These are phyloP conservation scores for Gryllus bimaculatus DNA, from an alignment of 1,140 invertebrate genomes.

Conservation along the genomic window DNA sequence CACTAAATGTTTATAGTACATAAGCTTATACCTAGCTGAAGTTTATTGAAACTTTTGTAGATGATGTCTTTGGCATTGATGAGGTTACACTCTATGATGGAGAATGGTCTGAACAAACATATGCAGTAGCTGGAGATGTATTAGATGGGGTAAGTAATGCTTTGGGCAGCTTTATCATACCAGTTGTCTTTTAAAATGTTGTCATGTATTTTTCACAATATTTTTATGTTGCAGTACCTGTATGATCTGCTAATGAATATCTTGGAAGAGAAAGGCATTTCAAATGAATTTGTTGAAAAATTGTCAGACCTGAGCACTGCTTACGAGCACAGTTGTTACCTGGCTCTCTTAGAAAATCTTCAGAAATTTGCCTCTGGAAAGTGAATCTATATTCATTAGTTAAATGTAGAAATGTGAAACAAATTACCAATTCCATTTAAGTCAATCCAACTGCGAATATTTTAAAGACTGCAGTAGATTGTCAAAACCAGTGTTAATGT, in stretches of 20 bases:
- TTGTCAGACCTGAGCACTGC: constrained; percentile 73
- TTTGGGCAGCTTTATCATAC: background rate
- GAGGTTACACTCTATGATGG: constrained; percentile 76
- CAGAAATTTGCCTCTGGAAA: constrained; percentile 72
- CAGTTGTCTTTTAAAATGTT: background rate
- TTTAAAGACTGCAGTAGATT: background rate
- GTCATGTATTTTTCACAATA: constrained; percentile 23
- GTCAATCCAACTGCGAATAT: background rate
- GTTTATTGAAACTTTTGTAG: constrained; percentile 34
- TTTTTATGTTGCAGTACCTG: constrained; percentile 61
- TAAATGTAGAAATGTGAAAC: background rate
- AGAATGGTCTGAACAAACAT: constrained; percentile 71
- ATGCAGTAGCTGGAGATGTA: constrained; percentile 79
- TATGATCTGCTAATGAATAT: constrained; percentile 91
- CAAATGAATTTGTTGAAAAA: constrained; percentile 83
- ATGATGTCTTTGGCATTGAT: constrained; percentile 80
- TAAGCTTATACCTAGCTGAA: background rate
- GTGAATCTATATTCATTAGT: constrained; percentile 29
- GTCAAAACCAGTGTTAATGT: background rate
- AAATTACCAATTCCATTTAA: background rate
- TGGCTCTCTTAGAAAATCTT: constrained; percentile 71
- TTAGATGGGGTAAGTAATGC: constrained; percentile 67
- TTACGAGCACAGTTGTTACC: constrained; percentile 84
- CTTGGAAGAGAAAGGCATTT: constrained; percentile 85
- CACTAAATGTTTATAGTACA: background rate